Percentiles rank a stretch among this genome's conserved stretches.
These are phyloP conservation scores for Galbula dea DNA, from an alignment of 2,113 vertebrate species.

Conservation along the genomic window DNA sequence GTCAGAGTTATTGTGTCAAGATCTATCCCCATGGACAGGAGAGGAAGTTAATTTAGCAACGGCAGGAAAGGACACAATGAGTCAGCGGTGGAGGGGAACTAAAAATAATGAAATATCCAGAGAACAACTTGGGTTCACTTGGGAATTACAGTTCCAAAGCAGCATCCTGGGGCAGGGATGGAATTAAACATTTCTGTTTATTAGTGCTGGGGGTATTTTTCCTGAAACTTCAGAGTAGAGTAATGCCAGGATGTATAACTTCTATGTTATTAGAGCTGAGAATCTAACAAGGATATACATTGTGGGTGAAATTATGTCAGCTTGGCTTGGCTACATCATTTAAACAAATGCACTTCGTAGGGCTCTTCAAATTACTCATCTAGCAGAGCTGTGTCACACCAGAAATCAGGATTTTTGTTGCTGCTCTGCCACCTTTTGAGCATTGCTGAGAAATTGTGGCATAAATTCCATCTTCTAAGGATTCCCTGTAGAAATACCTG, in stretches of 20 bases:
- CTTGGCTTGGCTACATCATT: background rate
- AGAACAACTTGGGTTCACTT: background rate
- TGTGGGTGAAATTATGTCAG: background rate
- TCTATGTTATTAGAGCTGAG: background rate
- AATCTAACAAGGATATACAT: background rate
- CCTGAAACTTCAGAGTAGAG: background rate
- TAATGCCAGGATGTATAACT: background rate
- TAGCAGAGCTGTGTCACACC: rapidly evolving
- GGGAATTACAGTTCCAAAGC: background rate
- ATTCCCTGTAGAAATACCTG: background rate
- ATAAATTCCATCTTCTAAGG: background rate
- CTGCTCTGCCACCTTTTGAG: background rate
- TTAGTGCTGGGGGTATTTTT: background rate
- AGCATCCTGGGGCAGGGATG: background rate
- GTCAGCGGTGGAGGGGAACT: slow-evolving; percentile 27
- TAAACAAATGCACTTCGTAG: background rate
- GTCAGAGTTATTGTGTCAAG: background rate
- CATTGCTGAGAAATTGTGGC: rapidly evolving
- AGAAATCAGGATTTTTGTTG: background rate
- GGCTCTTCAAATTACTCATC: background rate
- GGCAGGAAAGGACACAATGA: slow-evolving; percentile 43
- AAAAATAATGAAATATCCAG: slow-evolving; percentile 5
- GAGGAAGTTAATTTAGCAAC: slow-evolving; percentile 27
- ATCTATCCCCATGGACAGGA: background rate
- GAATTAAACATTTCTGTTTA: background rate